Evolutionary conservation across 2,113 vertebrate species (phyloP).

Genomic region (Camelus dromedarius): DNA sequence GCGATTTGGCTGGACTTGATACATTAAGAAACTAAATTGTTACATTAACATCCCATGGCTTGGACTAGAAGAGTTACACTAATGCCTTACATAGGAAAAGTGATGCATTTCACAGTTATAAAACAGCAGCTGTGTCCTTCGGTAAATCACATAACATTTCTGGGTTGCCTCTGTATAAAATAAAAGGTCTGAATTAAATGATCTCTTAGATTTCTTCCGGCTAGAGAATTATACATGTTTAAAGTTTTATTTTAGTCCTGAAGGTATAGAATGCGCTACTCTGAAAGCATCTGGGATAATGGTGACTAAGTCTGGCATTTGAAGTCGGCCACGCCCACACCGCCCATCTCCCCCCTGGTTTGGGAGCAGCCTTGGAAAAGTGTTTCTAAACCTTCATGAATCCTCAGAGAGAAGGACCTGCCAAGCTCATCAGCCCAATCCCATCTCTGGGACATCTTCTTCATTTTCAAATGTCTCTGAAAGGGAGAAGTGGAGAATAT

Average conservation of each 20-base stretch:
- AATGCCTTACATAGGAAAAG: neutral
- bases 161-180: neutral
- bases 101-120: neutral
- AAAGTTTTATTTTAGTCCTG: constrained; percentile 16
- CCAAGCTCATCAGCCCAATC: neutral
- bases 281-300: neutral
- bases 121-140: constrained; percentile 46
- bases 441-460: neutral
- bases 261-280: neutral
- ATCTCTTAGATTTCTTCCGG: constrained; percentile 26
- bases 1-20: neutral
- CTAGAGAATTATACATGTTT: neutral
- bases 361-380: neutral
- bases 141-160: neutral
- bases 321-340: neutral
- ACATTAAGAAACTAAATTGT: neutral
- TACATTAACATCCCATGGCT: neutral
- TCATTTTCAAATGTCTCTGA: neutral
- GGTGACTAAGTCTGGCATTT: accelerated
- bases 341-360: neutral
- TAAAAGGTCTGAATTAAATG: constrained; percentile 19
- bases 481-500: neutral
- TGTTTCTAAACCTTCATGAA: neutral
- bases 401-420: neutral
- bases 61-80: neutral